phyloP scores from a whole-genome alignment of 1,140 invertebrate genomes.

The Eriosoma lanigerum region DNA sequence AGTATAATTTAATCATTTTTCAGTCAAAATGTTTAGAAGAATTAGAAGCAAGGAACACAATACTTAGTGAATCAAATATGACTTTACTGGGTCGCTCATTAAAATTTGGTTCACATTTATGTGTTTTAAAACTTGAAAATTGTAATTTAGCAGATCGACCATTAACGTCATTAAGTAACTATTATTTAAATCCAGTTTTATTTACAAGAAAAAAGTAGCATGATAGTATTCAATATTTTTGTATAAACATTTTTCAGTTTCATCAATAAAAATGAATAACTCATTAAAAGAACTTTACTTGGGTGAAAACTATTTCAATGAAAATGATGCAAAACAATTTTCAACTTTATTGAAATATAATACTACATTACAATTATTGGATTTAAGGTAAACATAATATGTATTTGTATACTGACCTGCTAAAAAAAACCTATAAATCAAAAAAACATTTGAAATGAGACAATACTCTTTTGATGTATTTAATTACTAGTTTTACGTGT shows the following conservation, averaged over 20 bases:
- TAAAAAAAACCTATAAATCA: too few species aligned
- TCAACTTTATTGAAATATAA: constrained; percentile 71
- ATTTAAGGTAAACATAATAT: constrained; percentile 64
- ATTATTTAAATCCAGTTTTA: not conserved
- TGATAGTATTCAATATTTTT: not conserved
- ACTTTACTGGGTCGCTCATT: constrained; percentile 71
- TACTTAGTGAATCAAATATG: constrained; percentile 70
- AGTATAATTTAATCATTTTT: constrained; percentile 1
- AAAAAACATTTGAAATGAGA: too few species aligned
- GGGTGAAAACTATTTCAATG: constrained; percentile 76
- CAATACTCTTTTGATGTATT: too few species aligned
- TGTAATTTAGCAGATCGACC: constrained; percentile 69
- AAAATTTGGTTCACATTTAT: constrained; percentile 67
- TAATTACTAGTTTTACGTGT: too few species aligned
- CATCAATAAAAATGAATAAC: constrained; percentile 77
- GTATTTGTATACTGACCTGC: too few species aligned
- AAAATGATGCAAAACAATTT: constrained; percentile 76
- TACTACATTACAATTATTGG: constrained; percentile 72
- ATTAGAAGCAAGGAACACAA: constrained; percentile 69
- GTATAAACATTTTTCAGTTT: constrained; percentile 62
- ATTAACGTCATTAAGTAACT: constrained; percentile 69
- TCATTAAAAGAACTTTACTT: constrained; percentile 78
- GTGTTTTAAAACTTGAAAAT: constrained; percentile 74
- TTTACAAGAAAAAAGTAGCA: not conserved
- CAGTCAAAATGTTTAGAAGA: constrained; percentile 64